Conservation (phyloP, 2,113 vertebrate genomes). For the Xiphorhynchus elegans region DNA sequence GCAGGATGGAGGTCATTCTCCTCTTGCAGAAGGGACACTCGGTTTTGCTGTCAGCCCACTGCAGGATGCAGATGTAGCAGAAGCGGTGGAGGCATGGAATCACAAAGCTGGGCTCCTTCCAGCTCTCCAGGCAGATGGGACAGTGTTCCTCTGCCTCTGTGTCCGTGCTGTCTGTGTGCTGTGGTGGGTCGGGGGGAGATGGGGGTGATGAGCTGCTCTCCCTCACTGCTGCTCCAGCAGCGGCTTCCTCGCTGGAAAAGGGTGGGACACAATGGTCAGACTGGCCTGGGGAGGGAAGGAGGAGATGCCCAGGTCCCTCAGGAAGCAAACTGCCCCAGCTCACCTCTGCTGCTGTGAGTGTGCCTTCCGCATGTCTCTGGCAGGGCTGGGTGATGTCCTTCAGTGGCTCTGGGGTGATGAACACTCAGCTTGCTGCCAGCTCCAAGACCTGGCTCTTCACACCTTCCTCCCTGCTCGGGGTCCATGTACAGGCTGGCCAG, state of each 20-base stretch:
- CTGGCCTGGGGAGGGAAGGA: background rate
- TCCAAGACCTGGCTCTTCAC: background rate
- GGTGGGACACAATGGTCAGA: background rate
- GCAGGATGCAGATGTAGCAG: background rate
- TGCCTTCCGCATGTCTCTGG: rapidly evolving
- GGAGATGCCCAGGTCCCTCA: background rate
- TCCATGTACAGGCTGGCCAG: background rate
- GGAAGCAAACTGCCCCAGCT: background rate
- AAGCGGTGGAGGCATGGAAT: background rate
- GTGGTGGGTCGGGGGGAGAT: rapidly evolving
- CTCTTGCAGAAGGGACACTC: background rate
- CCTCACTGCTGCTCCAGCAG: background rate
- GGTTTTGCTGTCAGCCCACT: background rate
- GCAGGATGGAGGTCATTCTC: background rate
- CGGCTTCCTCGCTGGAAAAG: background rate
- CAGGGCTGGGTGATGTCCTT: background rate
- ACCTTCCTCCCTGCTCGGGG: background rate
- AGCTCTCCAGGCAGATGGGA: background rate
- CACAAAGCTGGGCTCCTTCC: background rate
- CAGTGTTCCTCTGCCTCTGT: background rate
- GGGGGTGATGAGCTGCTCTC: rapidly evolving
- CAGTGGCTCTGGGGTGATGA: background rate
- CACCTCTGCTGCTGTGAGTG: background rate
- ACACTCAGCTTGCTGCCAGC: background rate
- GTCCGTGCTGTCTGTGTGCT: rapidly evolving